phyloP scores from a whole-genome alignment of 2,113 vertebrate species.

The Oophaga pumilio region DNA sequence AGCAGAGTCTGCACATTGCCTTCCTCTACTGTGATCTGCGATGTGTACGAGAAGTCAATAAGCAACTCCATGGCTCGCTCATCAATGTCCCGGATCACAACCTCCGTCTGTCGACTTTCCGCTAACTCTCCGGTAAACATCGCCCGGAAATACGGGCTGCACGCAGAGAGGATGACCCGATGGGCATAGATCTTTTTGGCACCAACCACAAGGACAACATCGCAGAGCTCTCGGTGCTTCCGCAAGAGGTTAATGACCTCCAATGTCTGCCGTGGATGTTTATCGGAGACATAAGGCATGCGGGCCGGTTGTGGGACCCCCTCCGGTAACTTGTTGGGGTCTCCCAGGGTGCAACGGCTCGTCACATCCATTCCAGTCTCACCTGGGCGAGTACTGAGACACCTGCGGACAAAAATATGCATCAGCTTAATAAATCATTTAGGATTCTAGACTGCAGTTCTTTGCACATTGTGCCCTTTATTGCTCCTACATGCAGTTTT shows the following conservation, averaged over 20 bases:
- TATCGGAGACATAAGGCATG: conserved; percentile 98
- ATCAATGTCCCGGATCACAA: conserved; percentile 96
- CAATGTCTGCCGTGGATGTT: conserved; percentile 95
- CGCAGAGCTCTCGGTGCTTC: conserved; percentile 95
- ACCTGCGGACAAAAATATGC: conserved; percentile 72
- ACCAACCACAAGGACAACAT: conserved; percentile 95
- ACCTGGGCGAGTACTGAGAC: conserved; percentile 88
- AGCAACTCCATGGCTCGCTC: conserved; percentile 98
- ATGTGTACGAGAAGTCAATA: conserved; percentile 98
- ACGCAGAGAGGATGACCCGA: conserved; percentile 94
- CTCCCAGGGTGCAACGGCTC: conserved; percentile 96
- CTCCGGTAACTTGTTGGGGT: conserved; percentile 97
- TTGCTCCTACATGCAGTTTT: too few species aligned
- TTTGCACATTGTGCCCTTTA: too few species aligned
- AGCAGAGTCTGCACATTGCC: conserved; percentile 96
- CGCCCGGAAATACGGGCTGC: conserved; percentile 97
- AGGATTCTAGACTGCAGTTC: too few species aligned
- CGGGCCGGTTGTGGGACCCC: conserved; percentile 97
- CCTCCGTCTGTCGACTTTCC: conserved; percentile 94
- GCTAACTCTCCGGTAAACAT: conserved; percentile 98
- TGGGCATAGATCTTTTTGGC: conserved; percentile 98
- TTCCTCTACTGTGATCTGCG: conserved; percentile 97
- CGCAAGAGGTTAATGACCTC: conserved; percentile 97
- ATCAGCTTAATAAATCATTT: too few species aligned
- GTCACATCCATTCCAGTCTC: conserved; percentile 99